phyloP scores from a whole-genome alignment of 2,888 invertebrate species.

The Lithophane ornitopus region DNA sequence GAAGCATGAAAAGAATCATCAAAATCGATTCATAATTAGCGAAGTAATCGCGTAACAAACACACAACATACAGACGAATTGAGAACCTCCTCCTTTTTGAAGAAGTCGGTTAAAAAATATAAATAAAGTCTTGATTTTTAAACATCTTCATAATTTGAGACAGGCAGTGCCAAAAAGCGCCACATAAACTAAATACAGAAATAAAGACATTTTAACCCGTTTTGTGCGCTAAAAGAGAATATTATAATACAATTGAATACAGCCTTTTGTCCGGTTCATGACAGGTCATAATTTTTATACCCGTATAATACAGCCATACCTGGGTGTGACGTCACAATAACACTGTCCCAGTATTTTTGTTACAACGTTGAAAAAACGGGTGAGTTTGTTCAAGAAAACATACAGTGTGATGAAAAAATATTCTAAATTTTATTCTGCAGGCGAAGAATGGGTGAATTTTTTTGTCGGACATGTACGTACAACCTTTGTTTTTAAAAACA shows the following conservation, averaged over 20 bases:
- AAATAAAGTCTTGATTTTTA: not conserved
- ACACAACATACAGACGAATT: too few relatives aligned
- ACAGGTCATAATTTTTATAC: slow-evolving; percentile 38
- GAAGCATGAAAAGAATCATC: too few relatives aligned
- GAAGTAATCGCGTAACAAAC: too few relatives aligned
- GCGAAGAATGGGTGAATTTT: not conserved
- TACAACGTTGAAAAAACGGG: slow-evolving; percentile 7
- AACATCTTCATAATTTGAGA: too few relatives aligned
- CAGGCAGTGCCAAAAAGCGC: not conserved
- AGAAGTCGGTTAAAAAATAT: too few relatives aligned
- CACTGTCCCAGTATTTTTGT: slow-evolving; percentile 23
- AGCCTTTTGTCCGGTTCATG: slow-evolving; percentile 9
- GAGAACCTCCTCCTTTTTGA: too few relatives aligned
- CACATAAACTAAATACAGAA: not conserved
- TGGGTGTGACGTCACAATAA: slow-evolving; percentile 27
- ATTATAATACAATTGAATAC: slow-evolving; percentile 18
- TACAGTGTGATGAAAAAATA: not conserved
- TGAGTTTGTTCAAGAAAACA: slow-evolving; percentile 8
- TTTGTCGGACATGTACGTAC: not conserved
- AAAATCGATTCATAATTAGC: too few relatives aligned
- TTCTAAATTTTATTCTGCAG: not conserved
- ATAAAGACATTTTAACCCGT: slow-evolving; percentile 1
- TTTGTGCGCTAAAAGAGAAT: not conserved
- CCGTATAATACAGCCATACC: slow-evolving; percentile 37
- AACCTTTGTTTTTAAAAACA: too few relatives aligned